Evolutionary conservation across 2,888 invertebrate genomes (phyloP).

Genomic region (Dilophus febrilis): DNA sequence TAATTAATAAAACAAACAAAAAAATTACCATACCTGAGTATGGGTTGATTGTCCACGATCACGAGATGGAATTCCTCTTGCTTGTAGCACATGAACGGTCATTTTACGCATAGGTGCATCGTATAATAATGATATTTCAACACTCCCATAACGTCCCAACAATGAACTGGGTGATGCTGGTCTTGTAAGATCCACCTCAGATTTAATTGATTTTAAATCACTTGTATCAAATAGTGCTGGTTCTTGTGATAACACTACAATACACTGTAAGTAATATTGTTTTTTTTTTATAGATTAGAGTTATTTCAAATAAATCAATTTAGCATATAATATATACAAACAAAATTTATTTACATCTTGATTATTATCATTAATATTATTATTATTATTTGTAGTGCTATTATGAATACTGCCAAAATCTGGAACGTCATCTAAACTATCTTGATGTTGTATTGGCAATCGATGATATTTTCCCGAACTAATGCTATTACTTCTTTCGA

Average conservation of each 20-base stretch:
- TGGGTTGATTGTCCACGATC: constrained; percentile 49
- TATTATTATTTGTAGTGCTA: constrained; percentile 45
- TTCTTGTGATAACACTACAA: constrained; percentile 32
- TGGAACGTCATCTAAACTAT: constrained; percentile 24
- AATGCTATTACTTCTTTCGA: constrained; percentile 15
- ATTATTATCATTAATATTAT: constrained; percentile 38
- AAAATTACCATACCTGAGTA: constrained; percentile 36
- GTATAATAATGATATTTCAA: constrained; percentile 77
- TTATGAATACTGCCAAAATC: too few species aligned
- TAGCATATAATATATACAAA: not conserved
- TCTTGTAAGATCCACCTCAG: constrained; percentile 23
- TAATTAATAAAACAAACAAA: constrained; percentile 1
- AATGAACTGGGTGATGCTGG: constrained; percentile 32
- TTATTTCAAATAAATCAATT: constrained; percentile 5
- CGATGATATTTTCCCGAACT: constrained; percentile 17
- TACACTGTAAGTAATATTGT: constrained; percentile 33
- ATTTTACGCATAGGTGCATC: constrained; percentile 83
- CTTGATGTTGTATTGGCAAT: constrained; percentile 19
- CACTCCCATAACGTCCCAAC: constrained; percentile 45
- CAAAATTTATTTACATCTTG: constrained; percentile 53
- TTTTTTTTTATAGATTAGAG: too few species aligned
- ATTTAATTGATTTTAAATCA: constrained; percentile 27
- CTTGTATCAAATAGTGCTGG: constrained; percentile 29
- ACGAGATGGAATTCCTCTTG: constrained; percentile 58
- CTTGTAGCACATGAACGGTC: constrained; percentile 83